phyloP scores from a whole-genome alignment of 2,888 invertebrate species.

The Glyphotaelius pellucidus region DNA sequence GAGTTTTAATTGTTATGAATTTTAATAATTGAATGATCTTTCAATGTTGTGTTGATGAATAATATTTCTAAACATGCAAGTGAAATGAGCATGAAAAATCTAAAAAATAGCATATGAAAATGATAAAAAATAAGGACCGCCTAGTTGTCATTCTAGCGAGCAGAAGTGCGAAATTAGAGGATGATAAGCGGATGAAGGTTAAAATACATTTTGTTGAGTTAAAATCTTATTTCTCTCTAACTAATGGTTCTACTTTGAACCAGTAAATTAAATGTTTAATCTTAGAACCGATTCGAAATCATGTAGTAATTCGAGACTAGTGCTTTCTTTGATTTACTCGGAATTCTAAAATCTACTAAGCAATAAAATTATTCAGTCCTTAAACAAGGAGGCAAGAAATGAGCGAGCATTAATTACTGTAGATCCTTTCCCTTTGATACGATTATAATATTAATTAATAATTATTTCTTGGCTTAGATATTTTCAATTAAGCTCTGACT shows the following conservation, averaged over 20 bases:
- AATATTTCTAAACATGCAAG: too few relatives aligned
- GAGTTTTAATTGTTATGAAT: too few relatives aligned
- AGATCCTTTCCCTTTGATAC: neutral
- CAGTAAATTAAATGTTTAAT: neutral
- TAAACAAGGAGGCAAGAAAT: neutral
- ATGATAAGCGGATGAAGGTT: too few relatives aligned
- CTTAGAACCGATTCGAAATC: neutral
- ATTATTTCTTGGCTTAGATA: neutral
- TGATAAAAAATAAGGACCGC: too few relatives aligned
- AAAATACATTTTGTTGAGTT: too few relatives aligned
- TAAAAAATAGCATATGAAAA: too few relatives aligned
- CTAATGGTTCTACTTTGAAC: neutral
- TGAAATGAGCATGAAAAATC: too few relatives aligned
- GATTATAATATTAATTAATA: neutral
- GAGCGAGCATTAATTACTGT: neutral
- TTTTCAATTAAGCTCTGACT: neutral
- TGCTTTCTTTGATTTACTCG: neutral
- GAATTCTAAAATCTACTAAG: neutral
- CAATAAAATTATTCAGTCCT: neutral
- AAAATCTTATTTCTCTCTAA: too few relatives aligned
- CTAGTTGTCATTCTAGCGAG: too few relatives aligned
- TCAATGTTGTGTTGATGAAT: too few relatives aligned
- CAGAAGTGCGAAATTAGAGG: too few relatives aligned
- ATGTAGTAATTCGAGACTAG: neutral
- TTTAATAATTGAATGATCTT: too few relatives aligned